phyloP scores from a whole-genome alignment of 2,888 invertebrate genomes.

The Lissonota sp. region DNA sequence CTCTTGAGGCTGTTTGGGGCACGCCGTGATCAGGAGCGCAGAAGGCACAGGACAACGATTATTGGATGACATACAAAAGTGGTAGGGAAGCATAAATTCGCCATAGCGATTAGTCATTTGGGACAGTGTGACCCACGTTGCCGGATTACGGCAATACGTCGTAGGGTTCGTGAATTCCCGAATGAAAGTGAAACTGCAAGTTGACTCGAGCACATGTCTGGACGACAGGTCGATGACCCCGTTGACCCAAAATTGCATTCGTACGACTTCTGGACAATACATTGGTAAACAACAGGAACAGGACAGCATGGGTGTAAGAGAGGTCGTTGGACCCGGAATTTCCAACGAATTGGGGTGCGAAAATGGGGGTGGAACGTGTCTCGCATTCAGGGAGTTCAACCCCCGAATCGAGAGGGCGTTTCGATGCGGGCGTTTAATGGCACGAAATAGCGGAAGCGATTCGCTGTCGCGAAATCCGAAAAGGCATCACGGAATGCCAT shows the following conservation, averaged over 20 bases:
- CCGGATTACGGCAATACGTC: background rate
- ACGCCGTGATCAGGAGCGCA: constrained; percentile 77
- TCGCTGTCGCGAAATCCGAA: constrained; percentile 38
- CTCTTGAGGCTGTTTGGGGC: constrained; percentile 74
- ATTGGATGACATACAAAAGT: constrained; percentile 83
- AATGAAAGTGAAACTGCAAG: constrained; percentile 5
- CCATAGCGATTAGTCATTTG: constrained; percentile 25
- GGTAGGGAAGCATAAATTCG: constrained; percentile 81
- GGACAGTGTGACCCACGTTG: background rate
- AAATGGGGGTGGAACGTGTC: constrained; percentile 74
- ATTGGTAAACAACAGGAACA: constrained; percentile 82
- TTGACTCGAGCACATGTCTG: background rate
- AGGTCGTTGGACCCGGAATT: constrained; percentile 71
- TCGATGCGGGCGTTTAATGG: constrained; percentile 71
- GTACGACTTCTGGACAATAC: constrained; percentile 77
- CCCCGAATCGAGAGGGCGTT: constrained; percentile 76
- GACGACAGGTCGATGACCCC: constrained; percentile 1
- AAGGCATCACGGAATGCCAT: constrained; percentile 37
- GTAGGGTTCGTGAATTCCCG: too few species aligned
- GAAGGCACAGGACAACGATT: constrained; percentile 72
- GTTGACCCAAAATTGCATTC: background rate
- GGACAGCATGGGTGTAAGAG: constrained; percentile 74
- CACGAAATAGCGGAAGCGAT: constrained; percentile 63
- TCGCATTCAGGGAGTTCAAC: constrained; percentile 67
- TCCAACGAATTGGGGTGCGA: constrained; percentile 72